Evolutionary conservation across 2,888 invertebrate genomes (phyloP).

Genomic region (Allacma fusca): DNA sequence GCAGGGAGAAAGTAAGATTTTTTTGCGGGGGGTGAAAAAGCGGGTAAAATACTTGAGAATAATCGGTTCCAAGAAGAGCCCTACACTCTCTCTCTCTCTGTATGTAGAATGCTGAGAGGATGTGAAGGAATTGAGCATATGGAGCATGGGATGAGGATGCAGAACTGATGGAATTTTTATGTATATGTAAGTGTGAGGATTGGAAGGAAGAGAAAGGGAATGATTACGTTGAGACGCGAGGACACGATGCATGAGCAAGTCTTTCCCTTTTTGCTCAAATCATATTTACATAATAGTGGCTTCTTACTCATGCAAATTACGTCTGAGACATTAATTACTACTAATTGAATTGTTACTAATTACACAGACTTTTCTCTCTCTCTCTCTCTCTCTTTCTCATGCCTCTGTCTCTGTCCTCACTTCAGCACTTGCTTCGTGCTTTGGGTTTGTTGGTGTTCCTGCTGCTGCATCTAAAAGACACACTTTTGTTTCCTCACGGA

Average conservation of each 20-base stretch:
- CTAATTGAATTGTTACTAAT: slow-evolving; percentile 62
- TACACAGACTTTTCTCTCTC: slow-evolving; percentile 59
- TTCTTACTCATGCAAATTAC: slow-evolving; percentile 61
- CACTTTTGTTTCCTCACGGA: neutral
- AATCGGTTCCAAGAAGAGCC: no score
- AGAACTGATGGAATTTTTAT: neutral
- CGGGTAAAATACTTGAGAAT: no score
- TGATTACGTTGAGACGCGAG: slow-evolving; percentile 37
- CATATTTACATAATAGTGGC: slow-evolving; percentile 59
- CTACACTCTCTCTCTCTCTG: no score
- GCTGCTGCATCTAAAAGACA: neutral
- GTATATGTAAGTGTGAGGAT: neutral
- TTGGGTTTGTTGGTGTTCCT: neutral
- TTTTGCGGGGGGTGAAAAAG: neutral
- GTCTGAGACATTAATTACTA: slow-evolving; percentile 62
- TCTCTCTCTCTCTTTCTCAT: no score
- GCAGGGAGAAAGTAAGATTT: neutral
- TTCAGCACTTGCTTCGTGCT: slow-evolving; percentile 40
- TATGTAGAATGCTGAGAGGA: no score
- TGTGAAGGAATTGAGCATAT: neutral
- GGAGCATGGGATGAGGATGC: neutral
- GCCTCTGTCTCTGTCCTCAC: slow-evolving; percentile 50
- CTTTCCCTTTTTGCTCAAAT: slow-evolving; percentile 50
- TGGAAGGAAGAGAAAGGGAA: slow-evolving; percentile 32
- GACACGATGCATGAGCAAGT: slow-evolving; percentile 27